Base-by-base conservation (phyloP, 2,888 invertebrate species). In the Erannis defoliaria region DNA sequence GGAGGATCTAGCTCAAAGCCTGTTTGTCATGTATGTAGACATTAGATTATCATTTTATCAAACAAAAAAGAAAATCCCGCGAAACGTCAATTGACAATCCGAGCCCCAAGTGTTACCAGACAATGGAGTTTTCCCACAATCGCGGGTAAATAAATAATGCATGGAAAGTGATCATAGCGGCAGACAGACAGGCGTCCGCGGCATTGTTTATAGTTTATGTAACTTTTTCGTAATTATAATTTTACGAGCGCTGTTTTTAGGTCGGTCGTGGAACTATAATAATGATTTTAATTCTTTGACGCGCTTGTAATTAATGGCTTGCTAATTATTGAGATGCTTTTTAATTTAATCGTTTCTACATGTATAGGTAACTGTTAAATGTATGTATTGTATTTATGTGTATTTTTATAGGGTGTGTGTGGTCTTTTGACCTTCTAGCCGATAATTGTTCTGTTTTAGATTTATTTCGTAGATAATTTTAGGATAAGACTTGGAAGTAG, bases 111-210 rank as follows among this genome's bases (percentile, higher is more conserved):
- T 75, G 76, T 70, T 77, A 68, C 72, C 68, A 70, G 58, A 68
- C 77, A 75, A 79, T 76, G 68, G 62, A 62, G 69, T 55, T n/a
- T 75, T 79, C 80, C 73, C 78, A 79, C 80, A 73, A 67, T 55
- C 56, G 55, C 66, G 63, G 72, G 67, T 70, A 72, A 74, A 78
- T 76, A 65, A 63, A 65, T 66, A 66, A 66, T 61, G 63, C 56
- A 70, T 70, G 58, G 79, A 79, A 79, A 79, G 80, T 79, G 79
- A 78, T 74, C 77, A 69, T 42, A 48, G 55, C 23, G 53, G 46
- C 45, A 67, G 65, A 64, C 59, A 59, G 56, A 55, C 55, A 9
- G 31, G 37, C 64, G 68, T 68, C 68, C 68, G 62, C 61, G 35
- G 57, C 66, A 65, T 67, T 69, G 68, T 68, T n/a, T 19, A 21